Evolutionary conservation across 2,113 vertebrate genomes (phyloP), one percentile per base, ranked within the genome.

Genomic region (Athene noctua): DNA sequence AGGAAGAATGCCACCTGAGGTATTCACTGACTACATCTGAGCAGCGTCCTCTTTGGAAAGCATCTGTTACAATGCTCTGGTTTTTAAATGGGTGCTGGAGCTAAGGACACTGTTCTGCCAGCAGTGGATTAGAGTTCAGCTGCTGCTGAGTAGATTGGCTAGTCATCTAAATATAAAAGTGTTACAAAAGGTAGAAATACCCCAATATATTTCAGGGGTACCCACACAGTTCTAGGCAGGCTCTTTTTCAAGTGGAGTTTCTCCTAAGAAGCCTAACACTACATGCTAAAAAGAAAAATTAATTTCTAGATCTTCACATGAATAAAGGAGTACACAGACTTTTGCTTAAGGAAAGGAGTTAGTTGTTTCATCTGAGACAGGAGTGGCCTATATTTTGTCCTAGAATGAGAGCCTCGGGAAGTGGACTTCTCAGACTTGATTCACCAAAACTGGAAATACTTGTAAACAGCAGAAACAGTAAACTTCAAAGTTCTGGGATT

Each of bases 61-160:
- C 23, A 22, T 7, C 13, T 32, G 81, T 26, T 30, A 4, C 67
- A 25, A 2, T 0, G 2, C 23, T 3, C 1, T 2, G 22, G 55
- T 29, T 83, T 47, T 18, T 12, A 1, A 38, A 21, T 1, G 7
- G 8, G 34, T 2, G 68, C 87, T 58, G 90, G 67, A 63, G 63
- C 61, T 1, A 13, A 40, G 65, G 15, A 13, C 0, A 0, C 57
- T 29, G 49, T 49, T 51, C 44, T 80, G 75, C 40, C 67, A 70
- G 72, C 63, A 16, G 83, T 46, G 25, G 38, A 51, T 10, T 6
- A 7, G 26, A 36, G 42, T 4, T 32, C 67, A 26, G 75, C 0
- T 2, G 0, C 57, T 66, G 65, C 47, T 9, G 20, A 55, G 84
- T 4, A 70, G 1, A 55, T 4, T 30, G 17, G 49, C 36, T 65